These are phyloP conservation scores for Enteromius thamalakanensis DNA, from an alignment of 2,797 vertebrate genomes.

Conservation along the genomic window DNA sequence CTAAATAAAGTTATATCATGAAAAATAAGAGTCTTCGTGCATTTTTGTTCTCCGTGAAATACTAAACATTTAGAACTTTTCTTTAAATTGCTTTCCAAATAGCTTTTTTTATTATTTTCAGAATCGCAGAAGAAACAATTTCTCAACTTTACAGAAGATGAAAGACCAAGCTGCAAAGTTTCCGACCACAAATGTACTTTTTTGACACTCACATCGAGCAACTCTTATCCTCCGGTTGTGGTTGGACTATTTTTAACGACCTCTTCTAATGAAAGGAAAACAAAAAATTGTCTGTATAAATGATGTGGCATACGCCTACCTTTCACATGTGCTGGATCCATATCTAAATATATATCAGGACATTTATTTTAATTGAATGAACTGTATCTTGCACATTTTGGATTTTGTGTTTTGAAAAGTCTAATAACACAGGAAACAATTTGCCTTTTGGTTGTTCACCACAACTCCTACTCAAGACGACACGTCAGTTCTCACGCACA, in stretches of 20 bases:
- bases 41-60: not conserved
- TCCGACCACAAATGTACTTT: constrained; percentile 30
- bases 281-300: not conserved
- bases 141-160: not conserved
- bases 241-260: constrained; percentile 66
- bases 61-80: not conserved
- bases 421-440: constrained; percentile 29
- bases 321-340: not conserved
- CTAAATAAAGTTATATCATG: constrained; percentile 40
- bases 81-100: not conserved
- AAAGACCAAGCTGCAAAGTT: not conserved
- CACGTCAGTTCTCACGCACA: not conserved
- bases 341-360: not conserved
- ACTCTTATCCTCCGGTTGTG: constrained; percentile 46
- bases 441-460: constrained; percentile 26
- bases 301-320: not conserved
- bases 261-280: constrained; percentile 11
- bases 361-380: not conserved
- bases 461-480: constrained; percentile 5
- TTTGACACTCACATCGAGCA: constrained; percentile 17
- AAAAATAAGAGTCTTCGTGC: not conserved
- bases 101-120: not conserved
- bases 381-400: not conserved
- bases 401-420: not conserved
- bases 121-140: not conserved